Conservation (phyloP, 2,797 vertebrate genomes). For the Acipenser ruthenus region DNA sequence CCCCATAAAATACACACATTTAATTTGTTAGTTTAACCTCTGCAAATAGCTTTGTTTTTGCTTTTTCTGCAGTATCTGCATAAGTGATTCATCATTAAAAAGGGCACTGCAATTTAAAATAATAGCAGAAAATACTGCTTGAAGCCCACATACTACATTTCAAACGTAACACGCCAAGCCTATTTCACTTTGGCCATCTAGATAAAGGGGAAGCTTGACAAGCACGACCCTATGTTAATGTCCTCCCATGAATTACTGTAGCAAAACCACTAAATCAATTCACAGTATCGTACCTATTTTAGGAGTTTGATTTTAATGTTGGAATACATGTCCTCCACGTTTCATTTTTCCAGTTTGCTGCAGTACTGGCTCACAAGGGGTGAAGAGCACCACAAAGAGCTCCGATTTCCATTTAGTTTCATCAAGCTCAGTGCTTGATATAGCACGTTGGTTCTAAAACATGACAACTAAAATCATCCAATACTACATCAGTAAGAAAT, state of each 20-base stretch:
- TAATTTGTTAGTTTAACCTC: background rate
- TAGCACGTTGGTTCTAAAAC: no score
- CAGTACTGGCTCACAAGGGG: no score
- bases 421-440: no score
- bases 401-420: no score
- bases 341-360: no score
- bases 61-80: background rate
- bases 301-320: no score
- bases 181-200: slow-evolving; percentile 41
- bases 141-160: slow-evolving; percentile 43
- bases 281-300: no score
- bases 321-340: no score
- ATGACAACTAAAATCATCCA: no score
- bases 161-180: slow-evolving; percentile 52
- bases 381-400: no score
- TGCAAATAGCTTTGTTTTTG: background rate
- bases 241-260: slow-evolving; percentile 53
- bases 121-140: slow-evolving; percentile 16
- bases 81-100: slow-evolving; percentile 22
- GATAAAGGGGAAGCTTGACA: slow-evolving; percentile 34
- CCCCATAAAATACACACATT: no score
- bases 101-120: slow-evolving; percentile 5
- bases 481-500: no score
- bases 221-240: slow-evolving; percentile 47
- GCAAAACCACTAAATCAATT: slow-evolving; percentile 17